phyloP scores from a whole-genome alignment of 2,888 invertebrate species.

The Megaustenia siamemsis region DNA sequence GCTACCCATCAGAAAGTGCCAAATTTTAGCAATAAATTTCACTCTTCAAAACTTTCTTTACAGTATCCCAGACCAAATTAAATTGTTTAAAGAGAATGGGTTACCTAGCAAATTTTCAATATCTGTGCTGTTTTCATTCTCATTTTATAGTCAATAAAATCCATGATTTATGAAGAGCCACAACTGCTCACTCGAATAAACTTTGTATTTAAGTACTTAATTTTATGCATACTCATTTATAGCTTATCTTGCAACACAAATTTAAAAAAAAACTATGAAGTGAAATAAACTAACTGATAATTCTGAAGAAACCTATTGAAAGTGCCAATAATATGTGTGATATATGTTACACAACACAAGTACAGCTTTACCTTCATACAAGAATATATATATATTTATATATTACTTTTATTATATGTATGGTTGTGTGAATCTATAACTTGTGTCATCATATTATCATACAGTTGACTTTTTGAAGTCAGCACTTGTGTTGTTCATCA shows the following conservation, averaged over 20 bases:
- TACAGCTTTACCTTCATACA: neutral
- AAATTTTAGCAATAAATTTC: neutral
- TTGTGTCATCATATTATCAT: neutral
- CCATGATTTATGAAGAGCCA: neutral
- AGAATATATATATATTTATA: neutral
- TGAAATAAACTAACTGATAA: neutral
- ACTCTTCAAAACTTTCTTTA: neutral
- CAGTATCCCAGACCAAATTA: neutral
- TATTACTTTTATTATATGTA: neutral
- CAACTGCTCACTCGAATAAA: neutral
- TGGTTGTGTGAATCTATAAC: constrained; percentile 6
- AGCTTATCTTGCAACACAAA: neutral
- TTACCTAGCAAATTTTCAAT: neutral
- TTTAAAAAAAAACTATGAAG: neutral
- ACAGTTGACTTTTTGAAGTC: neutral
- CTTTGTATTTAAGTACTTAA: too few relatives aligned
- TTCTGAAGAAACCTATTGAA: neutral
- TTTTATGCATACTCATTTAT: too few relatives aligned
- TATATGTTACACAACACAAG: neutral
- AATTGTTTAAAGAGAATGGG: neutral
- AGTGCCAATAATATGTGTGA: neutral
- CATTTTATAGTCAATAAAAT: neutral
- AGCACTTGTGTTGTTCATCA: neutral
- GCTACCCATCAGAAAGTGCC: too few relatives aligned
- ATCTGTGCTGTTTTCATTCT: neutral